phyloP scores from a whole-genome alignment of 2,888 invertebrate species.

The Alloplasta piceator region DNA sequence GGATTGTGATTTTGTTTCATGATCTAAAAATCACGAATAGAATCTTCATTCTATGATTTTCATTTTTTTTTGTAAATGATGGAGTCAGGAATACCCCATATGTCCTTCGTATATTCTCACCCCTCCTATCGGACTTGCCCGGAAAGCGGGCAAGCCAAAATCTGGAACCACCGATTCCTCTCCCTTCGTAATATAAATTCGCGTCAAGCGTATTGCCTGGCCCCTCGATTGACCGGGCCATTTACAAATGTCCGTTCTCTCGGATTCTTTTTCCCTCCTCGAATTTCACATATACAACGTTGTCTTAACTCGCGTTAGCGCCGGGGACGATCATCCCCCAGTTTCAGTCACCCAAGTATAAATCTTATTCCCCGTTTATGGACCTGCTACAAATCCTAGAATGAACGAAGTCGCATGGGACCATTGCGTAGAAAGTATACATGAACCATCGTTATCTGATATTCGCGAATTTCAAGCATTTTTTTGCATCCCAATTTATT shows the following conservation, averaged over 20 bases:
- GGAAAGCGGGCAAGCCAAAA: slow-evolving; percentile 10
- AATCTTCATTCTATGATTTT: too few species aligned
- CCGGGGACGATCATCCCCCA: slow-evolving; percentile 32
- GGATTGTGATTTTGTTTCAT: too few species aligned
- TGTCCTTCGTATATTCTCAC: not conserved
- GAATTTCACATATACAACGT: slow-evolving; percentile 54
- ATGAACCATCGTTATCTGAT: too few species aligned
- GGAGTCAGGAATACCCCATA: too few species aligned
- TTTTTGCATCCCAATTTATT: too few species aligned
- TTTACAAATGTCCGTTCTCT: slow-evolving; percentile 55
- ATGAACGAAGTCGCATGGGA: too few species aligned
- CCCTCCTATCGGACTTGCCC: slow-evolving; percentile 5
- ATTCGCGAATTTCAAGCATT: too few species aligned
- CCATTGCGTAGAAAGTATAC: too few species aligned
- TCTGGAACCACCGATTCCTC: slow-evolving; percentile 9
- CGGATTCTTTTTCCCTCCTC: slow-evolving; percentile 15
- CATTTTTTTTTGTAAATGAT: too few species aligned
- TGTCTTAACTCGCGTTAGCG: slow-evolving; percentile 33
- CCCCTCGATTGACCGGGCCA: slow-evolving; percentile 65
- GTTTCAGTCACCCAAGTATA: slow-evolving; percentile 9
- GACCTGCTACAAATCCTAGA: not conserved
- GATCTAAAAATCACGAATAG: too few species aligned
- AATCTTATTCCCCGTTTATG: slow-evolving; percentile 30
- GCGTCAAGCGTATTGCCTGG: slow-evolving; percentile 8
- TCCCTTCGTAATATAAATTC: slow-evolving; percentile 44